phyloP scores from a whole-genome alignment of 2,888 invertebrate species.

The Glaucopsyche alexis region DNA sequence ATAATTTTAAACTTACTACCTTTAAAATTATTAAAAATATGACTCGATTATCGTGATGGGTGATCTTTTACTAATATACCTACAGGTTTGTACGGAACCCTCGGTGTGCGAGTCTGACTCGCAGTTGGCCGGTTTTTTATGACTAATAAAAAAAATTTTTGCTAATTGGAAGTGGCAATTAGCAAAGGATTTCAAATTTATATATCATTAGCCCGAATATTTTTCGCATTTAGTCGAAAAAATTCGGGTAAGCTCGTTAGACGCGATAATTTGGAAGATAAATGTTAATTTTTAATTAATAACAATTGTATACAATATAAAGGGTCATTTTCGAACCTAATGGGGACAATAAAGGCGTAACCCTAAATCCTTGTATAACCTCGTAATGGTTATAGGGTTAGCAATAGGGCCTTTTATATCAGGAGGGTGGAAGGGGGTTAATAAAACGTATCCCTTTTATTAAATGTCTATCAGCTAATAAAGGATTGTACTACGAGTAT shows the following conservation, averaged over 20 bases:
- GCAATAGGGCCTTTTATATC: not conserved
- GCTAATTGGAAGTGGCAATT: no score
- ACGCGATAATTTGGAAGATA: not conserved
- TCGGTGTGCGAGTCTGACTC: no score
- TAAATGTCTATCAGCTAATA: not conserved
- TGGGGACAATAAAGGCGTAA: constrained; percentile 10
- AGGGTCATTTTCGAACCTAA: not conserved
- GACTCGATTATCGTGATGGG: no score
- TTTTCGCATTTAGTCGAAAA: not conserved
- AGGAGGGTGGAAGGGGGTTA: constrained; percentile 12
- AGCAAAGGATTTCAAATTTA: not conserved
- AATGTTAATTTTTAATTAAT: constrained; percentile 16
- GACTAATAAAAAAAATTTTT: no score
- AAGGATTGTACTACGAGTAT: no score
- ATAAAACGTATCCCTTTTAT: constrained; percentile 27
- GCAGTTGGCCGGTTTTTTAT: no score
- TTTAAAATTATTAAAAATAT: no score
- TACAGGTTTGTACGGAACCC: no score
- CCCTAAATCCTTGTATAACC: constrained; percentile 11
- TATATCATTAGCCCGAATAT: not conserved
- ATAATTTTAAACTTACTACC: no score
- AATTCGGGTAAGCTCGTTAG: not conserved
- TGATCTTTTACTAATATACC: no score
- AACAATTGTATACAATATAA: not conserved
- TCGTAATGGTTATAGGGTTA: constrained; percentile 15